Percentiles rank a stretch among this genome's conserved stretches.
phyloP scores from a whole-genome alignment of 1,140 invertebrate genomes.

The Idris sp. region DNA sequence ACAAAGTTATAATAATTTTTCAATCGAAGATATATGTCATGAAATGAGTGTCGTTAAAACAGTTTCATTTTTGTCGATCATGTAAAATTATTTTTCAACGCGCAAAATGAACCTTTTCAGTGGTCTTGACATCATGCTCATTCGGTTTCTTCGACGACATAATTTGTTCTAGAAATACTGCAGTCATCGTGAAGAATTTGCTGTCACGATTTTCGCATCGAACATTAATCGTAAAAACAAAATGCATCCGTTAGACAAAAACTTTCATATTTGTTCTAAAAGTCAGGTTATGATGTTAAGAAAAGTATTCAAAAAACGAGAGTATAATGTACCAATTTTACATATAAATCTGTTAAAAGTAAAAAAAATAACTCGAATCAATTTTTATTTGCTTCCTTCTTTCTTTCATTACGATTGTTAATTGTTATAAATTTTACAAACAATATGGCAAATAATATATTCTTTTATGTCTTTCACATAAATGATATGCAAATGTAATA shows the following conservation, averaged over 20 bases:
- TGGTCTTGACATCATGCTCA: slow-evolving; percentile 52
- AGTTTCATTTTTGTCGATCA: slow-evolving; percentile 37
- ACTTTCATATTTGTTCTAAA: background rate
- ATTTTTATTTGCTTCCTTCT: too few species aligned
- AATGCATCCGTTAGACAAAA: slow-evolving; percentile 7
- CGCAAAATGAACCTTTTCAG: slow-evolving; percentile 32
- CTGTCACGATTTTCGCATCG: slow-evolving; percentile 68
- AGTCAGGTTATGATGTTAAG: background rate
- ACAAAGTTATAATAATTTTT: too few species aligned
- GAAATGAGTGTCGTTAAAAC: slow-evolving; percentile 16
- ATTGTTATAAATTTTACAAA: too few species aligned
- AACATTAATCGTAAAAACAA: slow-evolving; percentile 62
- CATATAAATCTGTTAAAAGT: too few species aligned
- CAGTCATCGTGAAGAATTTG: slow-evolving; percentile 65
- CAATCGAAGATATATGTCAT: slow-evolving; percentile 19
- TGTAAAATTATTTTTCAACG: slow-evolving; percentile 39
- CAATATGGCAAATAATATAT: too few species aligned
- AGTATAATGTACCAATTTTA: too few species aligned
- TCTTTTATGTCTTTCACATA: too few species aligned
- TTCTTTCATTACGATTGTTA: too few species aligned
- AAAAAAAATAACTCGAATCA: too few species aligned
- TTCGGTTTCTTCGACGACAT: slow-evolving; percentile 68
- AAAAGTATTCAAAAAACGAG: too few species aligned
- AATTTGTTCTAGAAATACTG: slow-evolving; percentile 68
- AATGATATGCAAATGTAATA: too few species aligned